Evolutionary conservation across 2,113 vertebrate genomes (phyloP), one percentile per base, ranked within the genome.

Genomic region (Vulpes ferrilata): DNA sequence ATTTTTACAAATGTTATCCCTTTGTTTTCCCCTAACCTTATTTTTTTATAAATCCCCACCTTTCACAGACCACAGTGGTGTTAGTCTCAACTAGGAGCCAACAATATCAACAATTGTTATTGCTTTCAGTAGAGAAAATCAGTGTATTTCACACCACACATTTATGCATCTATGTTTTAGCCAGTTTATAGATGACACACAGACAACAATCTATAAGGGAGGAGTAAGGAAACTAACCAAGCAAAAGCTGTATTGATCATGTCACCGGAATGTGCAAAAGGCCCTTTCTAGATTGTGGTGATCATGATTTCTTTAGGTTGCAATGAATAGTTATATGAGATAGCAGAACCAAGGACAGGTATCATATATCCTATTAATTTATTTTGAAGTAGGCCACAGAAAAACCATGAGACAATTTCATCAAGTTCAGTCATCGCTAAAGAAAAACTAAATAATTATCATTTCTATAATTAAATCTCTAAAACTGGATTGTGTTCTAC

Each of bases 401-500:
- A 90, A 59, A 65, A 17, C 5, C n/a, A 78, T 4, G 27, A 78
- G 73, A 35, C 32, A 35, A 85, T 62, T 71, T 90, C 48, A 94
- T 5, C 55, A 88, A 96, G 22, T 69, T 16, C 93, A 87, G 15
- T 3, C 5, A 74, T 83, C 6, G 60, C 27, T 80, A 89, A 74
- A 43, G 79, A 83, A 60, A 71, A 76, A 83, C 17, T 67, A 80
- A 43, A 43, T 32, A 74, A 81, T 71, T 11, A 64, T 35, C 32
- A 81, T 80, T 84, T 91, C 27, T 81, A 64, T 43, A 86, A 62
- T 73, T 90, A 74, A 57, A 19, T 19, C 80, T 95, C 59, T 88
- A 95, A 94, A 30, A 57, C 55, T 62, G 30, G 60, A 69, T 88
- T 92, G 11, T 55, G 12, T 76, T 93, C 57, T n/a, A 67, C 65